Evolutionary conservation across 2,113 vertebrate genomes (phyloP).

Genomic region (Cariama cristata): DNA sequence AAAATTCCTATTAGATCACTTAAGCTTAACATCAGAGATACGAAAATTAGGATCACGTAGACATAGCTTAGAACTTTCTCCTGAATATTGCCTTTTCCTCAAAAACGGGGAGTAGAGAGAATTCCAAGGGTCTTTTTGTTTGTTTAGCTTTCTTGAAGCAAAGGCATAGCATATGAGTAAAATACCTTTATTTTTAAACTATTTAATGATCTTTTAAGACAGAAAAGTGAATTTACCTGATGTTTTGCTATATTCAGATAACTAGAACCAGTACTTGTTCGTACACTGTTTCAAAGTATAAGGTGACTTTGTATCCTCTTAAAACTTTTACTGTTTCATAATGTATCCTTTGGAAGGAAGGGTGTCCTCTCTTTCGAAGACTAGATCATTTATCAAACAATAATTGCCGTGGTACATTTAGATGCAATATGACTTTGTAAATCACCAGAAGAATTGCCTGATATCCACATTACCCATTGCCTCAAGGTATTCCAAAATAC

Average conservation of each 20-base stretch:
- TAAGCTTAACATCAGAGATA: neutral
- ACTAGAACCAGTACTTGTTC: neutral
- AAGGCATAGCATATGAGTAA: neutral
- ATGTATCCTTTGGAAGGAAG: neutral
- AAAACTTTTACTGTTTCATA: neutral
- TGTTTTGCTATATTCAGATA: neutral
- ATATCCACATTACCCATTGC: neutral
- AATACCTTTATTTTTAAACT: neutral
- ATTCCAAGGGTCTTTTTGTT: neutral
- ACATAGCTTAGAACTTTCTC: neutral
- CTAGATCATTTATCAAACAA: neutral
- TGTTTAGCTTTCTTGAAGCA: neutral
- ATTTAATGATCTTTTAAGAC: neutral
- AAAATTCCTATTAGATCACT: neutral
- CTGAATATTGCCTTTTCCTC: neutral
- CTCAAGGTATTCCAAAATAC: slow-evolving; percentile 15
- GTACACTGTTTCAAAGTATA: neutral
- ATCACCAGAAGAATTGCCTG: neutral
- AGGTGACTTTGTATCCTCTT: neutral
- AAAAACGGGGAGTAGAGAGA: neutral
- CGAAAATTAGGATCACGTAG: neutral
- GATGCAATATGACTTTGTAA: neutral
- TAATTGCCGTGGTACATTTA: neutral
- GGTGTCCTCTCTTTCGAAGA: neutral
- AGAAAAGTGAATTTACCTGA: neutral